Base-by-base conservation (phyloP, 2,797 vertebrate genomes). In the Acridotheres tristis region DNA sequence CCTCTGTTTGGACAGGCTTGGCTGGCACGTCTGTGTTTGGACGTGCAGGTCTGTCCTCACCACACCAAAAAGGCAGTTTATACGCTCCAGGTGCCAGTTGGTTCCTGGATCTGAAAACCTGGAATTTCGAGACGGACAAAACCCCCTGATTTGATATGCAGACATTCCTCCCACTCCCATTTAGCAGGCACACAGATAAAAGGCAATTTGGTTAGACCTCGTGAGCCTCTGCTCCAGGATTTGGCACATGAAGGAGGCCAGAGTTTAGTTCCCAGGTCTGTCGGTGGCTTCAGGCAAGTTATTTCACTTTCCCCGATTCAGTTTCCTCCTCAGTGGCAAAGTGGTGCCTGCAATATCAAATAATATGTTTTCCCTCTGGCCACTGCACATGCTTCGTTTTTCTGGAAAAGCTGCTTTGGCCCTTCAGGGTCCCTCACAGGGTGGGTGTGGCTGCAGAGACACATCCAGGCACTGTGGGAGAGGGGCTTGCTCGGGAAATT, bases 201-300 rank as follows among this genome's bases (percentile, higher is more conserved):
- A 96, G 83, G 77, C 3, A 11, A 85, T 91, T 76, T 91, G 91
- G 69, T 86, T 94, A 95, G 74, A 96, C 74, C 91, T 95, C 4
- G 10, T 90, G 91, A 91, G 88, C 59, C 63, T 90, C 85, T 90
- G 83, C 83, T 94, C 50, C 66, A 86, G 91, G 57, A 89, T 86
- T 63, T 96, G 95, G 93, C 93, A 58, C 80, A 85, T 76, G 54
- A 95, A 85, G 32, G 83, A 94, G 83, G 65, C 53, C 53, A 67
- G 68, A 91, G 59, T 83, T 71, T 91, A 76, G 87, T 86, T 88
- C 91, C 89, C 93, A 94, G 80, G 34, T 91, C 62, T 80, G 94
- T 69, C 2, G 0, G 66, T 51, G 62, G 94, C 92, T 89, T 80
- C 67, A 4, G 63, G 85, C 81, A 94, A 92, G 50, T 96, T 85